Evolutionary conservation across 1,140 invertebrate species (phyloP).

Genomic region (Asobara japonica): DNA sequence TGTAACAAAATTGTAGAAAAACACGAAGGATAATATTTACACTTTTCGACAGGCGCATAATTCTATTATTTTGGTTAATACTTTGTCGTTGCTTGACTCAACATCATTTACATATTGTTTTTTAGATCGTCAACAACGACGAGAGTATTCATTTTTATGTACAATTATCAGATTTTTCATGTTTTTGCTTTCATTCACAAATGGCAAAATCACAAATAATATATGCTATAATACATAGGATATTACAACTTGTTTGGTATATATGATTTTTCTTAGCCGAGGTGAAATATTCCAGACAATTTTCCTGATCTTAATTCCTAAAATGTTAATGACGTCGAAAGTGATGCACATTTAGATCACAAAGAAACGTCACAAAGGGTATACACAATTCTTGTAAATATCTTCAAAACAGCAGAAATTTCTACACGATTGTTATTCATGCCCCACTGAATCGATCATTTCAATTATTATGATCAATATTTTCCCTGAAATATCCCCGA

Average conservation of each 20-base stretch:
- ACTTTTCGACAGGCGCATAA: slow-evolving; percentile 38
- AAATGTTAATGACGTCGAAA: neutral
- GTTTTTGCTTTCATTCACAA: neutral
- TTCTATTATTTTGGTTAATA: slow-evolving; percentile 20
- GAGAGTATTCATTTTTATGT: slow-evolving; percentile 27
- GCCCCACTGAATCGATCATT: no score
- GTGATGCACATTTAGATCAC: no score
- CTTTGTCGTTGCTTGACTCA: slow-evolving; percentile 13
- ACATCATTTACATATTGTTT: slow-evolving; percentile 33
- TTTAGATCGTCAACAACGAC: slow-evolving; percentile 42
- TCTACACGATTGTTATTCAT: no score
- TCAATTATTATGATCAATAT: neutral
- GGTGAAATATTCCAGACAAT: neutral
- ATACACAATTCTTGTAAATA: no score
- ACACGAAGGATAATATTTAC: slow-evolving; percentile 52
- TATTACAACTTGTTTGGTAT: slow-evolving; percentile 50
- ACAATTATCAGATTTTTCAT: slow-evolving; percentile 1
- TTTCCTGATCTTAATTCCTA: neutral
- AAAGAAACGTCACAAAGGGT: no score
- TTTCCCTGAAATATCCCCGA: neutral
- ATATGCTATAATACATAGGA: slow-evolving; percentile 42
- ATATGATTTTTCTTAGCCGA: neutral
- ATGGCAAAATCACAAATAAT: neutral
- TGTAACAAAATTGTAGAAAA: slow-evolving; percentile 61
- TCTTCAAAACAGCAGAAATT: no score